Evolutionary conservation across 2,113 vertebrate genomes (phyloP).

Genomic region (Uropsilus gracilis): DNA sequence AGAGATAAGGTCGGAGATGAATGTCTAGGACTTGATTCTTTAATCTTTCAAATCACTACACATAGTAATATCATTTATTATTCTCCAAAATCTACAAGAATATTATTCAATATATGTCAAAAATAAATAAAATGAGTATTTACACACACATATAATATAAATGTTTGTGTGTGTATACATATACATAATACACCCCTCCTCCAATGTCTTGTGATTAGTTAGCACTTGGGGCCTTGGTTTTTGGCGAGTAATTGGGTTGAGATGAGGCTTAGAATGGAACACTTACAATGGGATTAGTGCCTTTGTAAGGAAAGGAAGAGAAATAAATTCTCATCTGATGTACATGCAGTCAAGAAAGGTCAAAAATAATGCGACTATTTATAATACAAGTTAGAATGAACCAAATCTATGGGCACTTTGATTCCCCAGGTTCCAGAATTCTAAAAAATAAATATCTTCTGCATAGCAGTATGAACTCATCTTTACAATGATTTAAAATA

Average conservation of each 20-base stretch:
- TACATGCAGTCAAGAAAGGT: not conserved
- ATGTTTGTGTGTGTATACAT: not conserved
- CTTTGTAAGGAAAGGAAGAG: not conserved
- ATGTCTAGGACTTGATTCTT: not conserved
- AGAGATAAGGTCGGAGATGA: not conserved
- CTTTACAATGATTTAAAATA: too few species aligned
- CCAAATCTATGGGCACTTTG: not conserved
- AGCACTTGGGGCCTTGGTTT: not conserved
- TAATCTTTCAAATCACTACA: not conserved
- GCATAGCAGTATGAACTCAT: too few species aligned
- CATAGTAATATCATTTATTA: not conserved
- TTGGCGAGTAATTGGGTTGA: not conserved
- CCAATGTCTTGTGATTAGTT: not conserved
- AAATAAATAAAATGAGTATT: not conserved
- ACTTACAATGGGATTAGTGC: fast-evolving
- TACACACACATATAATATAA: not conserved
- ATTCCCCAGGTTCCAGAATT: not conserved
- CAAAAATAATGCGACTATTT: not conserved
- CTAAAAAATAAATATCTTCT: not conserved
- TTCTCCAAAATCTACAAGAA: not conserved
- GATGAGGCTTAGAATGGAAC: not conserved
- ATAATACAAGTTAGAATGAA: not conserved
- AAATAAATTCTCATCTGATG: not conserved
- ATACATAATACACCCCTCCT: too few species aligned
- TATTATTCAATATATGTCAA: not conserved